These are phyloP conservation scores for Calliphora vicina DNA, from an alignment of 1,140 invertebrate genomes.

Conservation along the genomic window DNA sequence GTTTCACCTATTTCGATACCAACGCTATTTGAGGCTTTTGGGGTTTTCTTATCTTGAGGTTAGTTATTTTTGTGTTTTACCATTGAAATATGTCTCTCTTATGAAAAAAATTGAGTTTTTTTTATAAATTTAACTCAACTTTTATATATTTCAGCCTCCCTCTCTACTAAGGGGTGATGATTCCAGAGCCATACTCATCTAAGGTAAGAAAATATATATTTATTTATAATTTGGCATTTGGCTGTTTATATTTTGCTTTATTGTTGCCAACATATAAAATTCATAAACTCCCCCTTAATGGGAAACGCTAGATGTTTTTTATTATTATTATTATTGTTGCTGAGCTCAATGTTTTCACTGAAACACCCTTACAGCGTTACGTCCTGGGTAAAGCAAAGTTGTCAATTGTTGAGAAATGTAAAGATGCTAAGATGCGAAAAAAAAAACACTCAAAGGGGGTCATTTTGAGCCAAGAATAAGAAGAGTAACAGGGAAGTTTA, in stretches of 20 bases:
- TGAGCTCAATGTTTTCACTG: not conserved
- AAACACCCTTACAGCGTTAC: too few relatives aligned
- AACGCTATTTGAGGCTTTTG: conserved; percentile 34
- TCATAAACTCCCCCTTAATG: conserved; percentile 15
- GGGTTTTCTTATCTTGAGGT: conserved; percentile 36
- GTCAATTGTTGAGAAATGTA: not conserved
- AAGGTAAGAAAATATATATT: not conserved
- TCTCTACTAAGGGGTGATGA: not conserved
- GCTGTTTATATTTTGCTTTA: not conserved
- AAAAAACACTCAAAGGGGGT: not conserved
- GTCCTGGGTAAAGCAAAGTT: not conserved
- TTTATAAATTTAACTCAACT: not conserved
- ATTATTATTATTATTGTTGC: not conserved
- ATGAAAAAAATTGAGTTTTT: not conserved
- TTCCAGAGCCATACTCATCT: not conserved
- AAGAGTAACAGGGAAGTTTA: not conserved
- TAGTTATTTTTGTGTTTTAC: not conserved
- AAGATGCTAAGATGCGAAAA: not conserved
- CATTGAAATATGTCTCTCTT: not conserved
- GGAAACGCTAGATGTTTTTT: not conserved
- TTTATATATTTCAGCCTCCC: not conserved
- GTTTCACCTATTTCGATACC: conserved; percentile 2
- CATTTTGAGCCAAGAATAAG: not conserved
- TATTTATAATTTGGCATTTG: not conserved
- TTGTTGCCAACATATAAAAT: not conserved